Percentiles rank a stretch among this genome's conserved stretches.
phyloP scores from a whole-genome alignment of 92 coral and sea anemone genomes.

The Porites cylindrica region DNA sequence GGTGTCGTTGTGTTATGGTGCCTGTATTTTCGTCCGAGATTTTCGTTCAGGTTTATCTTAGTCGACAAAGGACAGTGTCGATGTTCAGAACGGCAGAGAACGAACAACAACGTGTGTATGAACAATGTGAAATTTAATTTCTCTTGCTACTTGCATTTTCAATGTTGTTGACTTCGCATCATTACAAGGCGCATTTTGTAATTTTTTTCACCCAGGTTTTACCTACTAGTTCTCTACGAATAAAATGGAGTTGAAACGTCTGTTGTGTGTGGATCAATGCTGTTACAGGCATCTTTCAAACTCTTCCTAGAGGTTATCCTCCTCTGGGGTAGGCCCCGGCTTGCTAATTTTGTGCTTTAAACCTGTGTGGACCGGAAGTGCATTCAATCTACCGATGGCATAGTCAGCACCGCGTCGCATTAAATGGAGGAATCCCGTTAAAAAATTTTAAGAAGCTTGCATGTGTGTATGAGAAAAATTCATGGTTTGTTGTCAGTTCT shows the following conservation, averaged over 20 bases:
- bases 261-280: constrained; percentile 28
- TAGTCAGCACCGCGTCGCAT: constrained; percentile 2
- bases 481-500: constrained; percentile 19
- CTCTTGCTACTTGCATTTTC: background rate
- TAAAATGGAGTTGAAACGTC: constrained; percentile 8
- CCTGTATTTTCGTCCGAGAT: constrained; percentile 8
- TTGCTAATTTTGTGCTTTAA: constrained; percentile 27
- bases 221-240: too few relatives aligned
- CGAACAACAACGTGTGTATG: constrained; percentile 17
- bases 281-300: constrained; percentile 35
- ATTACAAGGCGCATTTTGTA: too few relatives aligned
- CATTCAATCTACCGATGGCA: constrained; percentile 36
- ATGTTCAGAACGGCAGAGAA: constrained; percentile 8
- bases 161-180: constrained; percentile 2
- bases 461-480: background rate
- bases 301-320: constrained; percentile 38
- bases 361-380: constrained; percentile 43
- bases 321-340: constrained; percentile 27
- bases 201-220: too few relatives aligned
- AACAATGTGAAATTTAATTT: background rate
- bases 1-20: constrained; percentile 6
- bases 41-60: background rate
- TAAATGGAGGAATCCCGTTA: constrained; percentile 24
- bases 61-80: constrained; percentile 22
- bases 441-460: background rate